These are phyloP conservation scores for Uropsilus gracilis DNA, from an alignment of 2,113 vertebrate species.

Conservation along the genomic window DNA sequence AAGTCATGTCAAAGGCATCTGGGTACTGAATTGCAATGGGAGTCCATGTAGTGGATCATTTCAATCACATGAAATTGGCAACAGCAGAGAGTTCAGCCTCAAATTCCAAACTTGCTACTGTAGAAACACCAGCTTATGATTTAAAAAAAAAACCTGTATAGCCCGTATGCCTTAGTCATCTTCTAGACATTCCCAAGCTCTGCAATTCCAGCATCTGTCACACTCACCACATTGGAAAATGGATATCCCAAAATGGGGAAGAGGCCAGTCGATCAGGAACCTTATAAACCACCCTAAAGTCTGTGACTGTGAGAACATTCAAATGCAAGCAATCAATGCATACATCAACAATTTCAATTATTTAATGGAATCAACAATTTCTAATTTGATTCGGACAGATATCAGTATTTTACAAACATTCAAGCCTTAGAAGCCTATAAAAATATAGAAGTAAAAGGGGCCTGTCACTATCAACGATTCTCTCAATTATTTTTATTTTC, in stretches of 20 bases:
- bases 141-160: slow-evolving; percentile 2
- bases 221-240: not conserved
- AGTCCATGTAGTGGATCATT: not conserved
- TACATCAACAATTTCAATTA: not conserved
- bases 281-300: not conserved
- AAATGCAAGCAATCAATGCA: not conserved
- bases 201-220: not conserved
- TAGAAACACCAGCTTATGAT: not conserved
- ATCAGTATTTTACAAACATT: slow-evolving; percentile 53
- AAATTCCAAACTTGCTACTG: not conserved
- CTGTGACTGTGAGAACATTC: not conserved
- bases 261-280: not conserved
- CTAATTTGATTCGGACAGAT: slow-evolving; percentile 25
- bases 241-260: not conserved
- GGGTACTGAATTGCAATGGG: not conserved
- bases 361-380: not conserved
- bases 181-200: not conserved
- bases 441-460: not conserved
- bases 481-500: slow-evolving; percentile 16
- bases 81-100: not conserved
- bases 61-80: not conserved
- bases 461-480: not conserved
- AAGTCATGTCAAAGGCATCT: not conserved
- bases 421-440: slow-evolving; percentile 8
- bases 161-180: not conserved